phyloP scores from a whole-genome alignment of 2,888 invertebrate genomes.

The Drosophila mimetica region DNA sequence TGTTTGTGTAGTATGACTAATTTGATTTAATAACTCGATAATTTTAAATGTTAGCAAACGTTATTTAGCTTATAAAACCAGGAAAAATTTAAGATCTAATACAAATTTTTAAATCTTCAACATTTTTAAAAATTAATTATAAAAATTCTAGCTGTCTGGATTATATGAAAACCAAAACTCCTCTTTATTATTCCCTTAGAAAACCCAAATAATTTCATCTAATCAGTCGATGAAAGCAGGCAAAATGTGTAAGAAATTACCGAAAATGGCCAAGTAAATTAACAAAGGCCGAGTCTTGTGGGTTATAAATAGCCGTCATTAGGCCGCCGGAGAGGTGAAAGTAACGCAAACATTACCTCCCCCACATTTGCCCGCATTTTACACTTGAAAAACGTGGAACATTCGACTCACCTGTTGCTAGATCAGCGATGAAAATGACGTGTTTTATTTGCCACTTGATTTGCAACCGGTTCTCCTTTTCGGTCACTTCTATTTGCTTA shows the following conservation, averaged over 20 bases:
- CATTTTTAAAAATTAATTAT: no score
- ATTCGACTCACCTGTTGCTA: slow-evolving; percentile 39
- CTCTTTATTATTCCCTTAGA: not conserved
- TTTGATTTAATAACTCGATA: no score
- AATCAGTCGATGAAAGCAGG: not conserved
- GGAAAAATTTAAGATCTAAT: no score
- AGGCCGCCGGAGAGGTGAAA: slow-evolving; percentile 27
- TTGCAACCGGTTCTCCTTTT: slow-evolving; percentile 39
- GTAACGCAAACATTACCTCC: slow-evolving; percentile 24
- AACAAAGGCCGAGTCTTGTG: slow-evolving; percentile 1
- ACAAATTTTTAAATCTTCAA: no score
- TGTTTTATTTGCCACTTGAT: slow-evolving; percentile 25
- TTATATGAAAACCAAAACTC: no score
- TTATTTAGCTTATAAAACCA: no score
- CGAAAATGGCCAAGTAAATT: not conserved
- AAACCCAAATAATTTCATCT: not conserved
- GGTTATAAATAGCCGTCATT: slow-evolving; percentile 19
- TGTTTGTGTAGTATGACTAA: no score
- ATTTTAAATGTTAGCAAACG: no score
- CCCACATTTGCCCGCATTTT: slow-evolving; percentile 13
- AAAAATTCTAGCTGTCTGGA: no score
- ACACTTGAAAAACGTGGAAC: not conserved
- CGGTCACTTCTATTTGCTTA: slow-evolving; percentile 22
- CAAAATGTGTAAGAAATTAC: not conserved
- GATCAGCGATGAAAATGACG: slow-evolving; percentile 20